phyloP scores from a whole-genome alignment of 2,888 invertebrate genomes.

The Venusia cambrica region DNA sequence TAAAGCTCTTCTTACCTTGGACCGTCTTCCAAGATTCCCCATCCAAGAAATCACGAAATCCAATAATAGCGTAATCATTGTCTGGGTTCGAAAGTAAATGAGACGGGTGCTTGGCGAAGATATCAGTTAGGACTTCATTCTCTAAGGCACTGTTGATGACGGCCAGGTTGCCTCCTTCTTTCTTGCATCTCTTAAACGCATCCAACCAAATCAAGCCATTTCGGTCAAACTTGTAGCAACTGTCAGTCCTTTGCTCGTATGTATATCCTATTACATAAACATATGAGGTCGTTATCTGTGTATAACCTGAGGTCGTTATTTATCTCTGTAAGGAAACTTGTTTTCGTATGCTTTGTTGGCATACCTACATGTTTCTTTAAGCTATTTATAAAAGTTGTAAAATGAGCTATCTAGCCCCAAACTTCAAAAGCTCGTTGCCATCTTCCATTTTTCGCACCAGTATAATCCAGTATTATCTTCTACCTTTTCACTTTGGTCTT shows the following conservation, averaged over 20 bases:
- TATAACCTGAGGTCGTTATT: no score
- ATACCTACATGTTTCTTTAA: no score
- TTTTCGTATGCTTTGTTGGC: no score
- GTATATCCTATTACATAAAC: conserved; percentile 8
- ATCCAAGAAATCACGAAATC: conserved; percentile 1
- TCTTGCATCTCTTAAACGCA: conserved; percentile 4
- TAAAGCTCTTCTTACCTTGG: no score
- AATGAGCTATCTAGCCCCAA: no score
- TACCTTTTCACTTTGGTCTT: no score
- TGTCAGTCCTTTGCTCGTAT: conserved; percentile 9
- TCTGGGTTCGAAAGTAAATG: neutral
- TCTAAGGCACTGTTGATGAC: conserved; percentile 9
- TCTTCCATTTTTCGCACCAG: no score
- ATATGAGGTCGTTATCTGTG: no score
- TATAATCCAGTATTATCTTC: no score
- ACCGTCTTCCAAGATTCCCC: conserved; percentile 8
- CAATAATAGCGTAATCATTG: neutral
- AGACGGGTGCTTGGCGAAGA: conserved; percentile 1
- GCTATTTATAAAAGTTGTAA: no score
- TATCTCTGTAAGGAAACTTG: no score
- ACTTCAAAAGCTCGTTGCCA: no score
- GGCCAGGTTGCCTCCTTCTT: conserved; percentile 6
- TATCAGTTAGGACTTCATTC: neutral
- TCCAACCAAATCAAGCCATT: conserved; percentile 3
- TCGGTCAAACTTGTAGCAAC: conserved; percentile 14